Percentiles rank a stretch among this genome's conserved stretches.
phyloP scores from a whole-genome alignment of 2,888 invertebrate species.

The Orchesella flavescens region DNA sequence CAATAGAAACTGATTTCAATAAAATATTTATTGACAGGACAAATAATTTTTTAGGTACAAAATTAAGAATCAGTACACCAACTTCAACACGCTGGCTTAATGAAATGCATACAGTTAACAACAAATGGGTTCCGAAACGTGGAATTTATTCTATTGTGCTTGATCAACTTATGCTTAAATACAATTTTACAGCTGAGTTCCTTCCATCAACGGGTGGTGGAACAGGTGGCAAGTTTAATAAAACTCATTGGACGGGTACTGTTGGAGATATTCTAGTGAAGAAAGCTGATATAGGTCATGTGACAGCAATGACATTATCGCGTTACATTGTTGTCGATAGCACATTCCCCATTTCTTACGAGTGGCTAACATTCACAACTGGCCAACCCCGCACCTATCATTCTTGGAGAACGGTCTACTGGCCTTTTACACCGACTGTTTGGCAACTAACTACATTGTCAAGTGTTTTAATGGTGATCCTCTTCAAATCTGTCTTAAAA shows the following conservation, averaged over 20 bases:
- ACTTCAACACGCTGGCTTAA: constrained; percentile 61
- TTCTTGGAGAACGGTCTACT: constrained; percentile 64
- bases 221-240: constrained; percentile 47
- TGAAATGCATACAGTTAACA: constrained; percentile 43
- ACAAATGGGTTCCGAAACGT: constrained; percentile 55
- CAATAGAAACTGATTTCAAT: background rate
- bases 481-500: constrained; percentile 38
- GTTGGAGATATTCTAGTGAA: constrained; percentile 62
- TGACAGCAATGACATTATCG: constrained; percentile 59
- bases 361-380: constrained; percentile 67
- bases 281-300: constrained; percentile 65
- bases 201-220: constrained; percentile 68
- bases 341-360: constrained; percentile 65
- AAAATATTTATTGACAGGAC: constrained; percentile 31
- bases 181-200: constrained; percentile 63
- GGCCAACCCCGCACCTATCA: constrained; percentile 55
- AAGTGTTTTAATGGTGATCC: background rate
- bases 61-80: constrained; percentile 53
- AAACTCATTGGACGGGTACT: constrained; percentile 65
- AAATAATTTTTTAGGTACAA: constrained; percentile 50
- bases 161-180: constrained; percentile 45
- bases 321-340: constrained; percentile 54
- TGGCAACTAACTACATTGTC: constrained; percentile 50
- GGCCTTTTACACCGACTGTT: constrained; percentile 56
- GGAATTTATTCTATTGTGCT: constrained; percentile 63